Evolutionary conservation across 1,140 invertebrate genomes (phyloP), one percentile per base, ranked within the genome.

Genomic region (Steinernema feltiae): DNA sequence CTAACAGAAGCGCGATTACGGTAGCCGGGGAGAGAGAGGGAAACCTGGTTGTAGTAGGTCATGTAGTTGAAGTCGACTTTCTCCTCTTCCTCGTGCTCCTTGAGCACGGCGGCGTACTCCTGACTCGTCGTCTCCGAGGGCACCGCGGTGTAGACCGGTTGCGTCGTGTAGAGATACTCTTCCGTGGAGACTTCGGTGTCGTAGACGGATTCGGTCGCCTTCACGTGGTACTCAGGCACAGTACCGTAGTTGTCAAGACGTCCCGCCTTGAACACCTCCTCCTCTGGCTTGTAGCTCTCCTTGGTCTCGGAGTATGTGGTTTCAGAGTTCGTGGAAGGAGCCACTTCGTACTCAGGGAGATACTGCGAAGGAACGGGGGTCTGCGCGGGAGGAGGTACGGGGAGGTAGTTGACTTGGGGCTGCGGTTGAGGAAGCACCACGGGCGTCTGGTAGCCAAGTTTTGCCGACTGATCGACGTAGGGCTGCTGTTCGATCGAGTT

Each of bases 41-140:
- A 27, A 63, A 63, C 53, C 53, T 63, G 53, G 53, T 63, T 63
- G 53, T 63, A 63, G 53, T 63, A 63, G 53, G 53, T 63, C 53
- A 63, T 63, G 53, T 63, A 63, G 53, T 63, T 63, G 53, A 63
- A 63, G 53, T 63, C 53, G 53, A 63, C 53, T 21, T 63, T 63
- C 24, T 63, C 53, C 53, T 63, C 53, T 21, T 63, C 53, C 53
- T 63, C 53, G 15, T 27, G 53, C 53, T 63, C 53, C 53, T 63
- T 63, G 53, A 63, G 53, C 53, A 63, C 53, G 53, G 53, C 53
- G 12, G 53, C 53, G 53, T 63, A 63, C 24, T 63, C 53, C 53
- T 63, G 53, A 63, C 15, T 63, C 15, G 53, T 63, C 12, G 24
- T 7, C 53, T 63, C 53, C 53, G 15, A 3, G 24, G 24, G 12